phyloP scores from a whole-genome alignment of 2,797 vertebrate species.

The Ceryle rudis region DNA sequence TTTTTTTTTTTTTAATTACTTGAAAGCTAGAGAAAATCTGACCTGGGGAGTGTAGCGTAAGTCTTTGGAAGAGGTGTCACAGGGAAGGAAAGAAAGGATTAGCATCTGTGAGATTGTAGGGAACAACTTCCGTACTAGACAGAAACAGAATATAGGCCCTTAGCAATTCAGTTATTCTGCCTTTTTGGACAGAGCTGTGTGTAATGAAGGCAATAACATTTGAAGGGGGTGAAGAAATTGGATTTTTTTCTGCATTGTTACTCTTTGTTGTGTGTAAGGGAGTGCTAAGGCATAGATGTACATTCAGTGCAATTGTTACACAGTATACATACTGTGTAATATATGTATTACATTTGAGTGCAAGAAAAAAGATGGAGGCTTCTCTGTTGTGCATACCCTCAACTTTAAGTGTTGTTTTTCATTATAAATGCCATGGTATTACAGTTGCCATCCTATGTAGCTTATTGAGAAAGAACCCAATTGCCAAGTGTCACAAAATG shows the following conservation, averaged over 20 bases:
- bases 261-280: background rate
- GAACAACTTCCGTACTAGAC: background rate
- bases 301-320: background rate
- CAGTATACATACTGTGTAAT: too few species aligned
- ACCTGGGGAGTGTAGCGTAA: background rate
- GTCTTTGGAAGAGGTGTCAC: background rate
- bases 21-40: background rate
- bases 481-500: background rate
- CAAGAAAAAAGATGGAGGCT: background rate
- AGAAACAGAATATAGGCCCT: background rate
- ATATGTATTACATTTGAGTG: background rate
- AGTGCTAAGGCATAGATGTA: background rate
- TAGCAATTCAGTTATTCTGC: background rate
- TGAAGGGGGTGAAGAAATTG: background rate
- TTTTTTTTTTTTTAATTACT: background rate
- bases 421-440: background rate
- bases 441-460: background rate
- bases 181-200: background rate
- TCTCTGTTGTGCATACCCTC: background rate
- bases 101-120: background rate
- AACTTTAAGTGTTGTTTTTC: background rate
- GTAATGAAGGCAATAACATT: background rate
- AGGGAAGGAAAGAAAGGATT: background rate
- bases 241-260: background rate
- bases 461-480: background rate